Evolutionary conservation across 2,113 vertebrate species (phyloP).

Genomic region (Brienomyrus longianalis): DNA sequence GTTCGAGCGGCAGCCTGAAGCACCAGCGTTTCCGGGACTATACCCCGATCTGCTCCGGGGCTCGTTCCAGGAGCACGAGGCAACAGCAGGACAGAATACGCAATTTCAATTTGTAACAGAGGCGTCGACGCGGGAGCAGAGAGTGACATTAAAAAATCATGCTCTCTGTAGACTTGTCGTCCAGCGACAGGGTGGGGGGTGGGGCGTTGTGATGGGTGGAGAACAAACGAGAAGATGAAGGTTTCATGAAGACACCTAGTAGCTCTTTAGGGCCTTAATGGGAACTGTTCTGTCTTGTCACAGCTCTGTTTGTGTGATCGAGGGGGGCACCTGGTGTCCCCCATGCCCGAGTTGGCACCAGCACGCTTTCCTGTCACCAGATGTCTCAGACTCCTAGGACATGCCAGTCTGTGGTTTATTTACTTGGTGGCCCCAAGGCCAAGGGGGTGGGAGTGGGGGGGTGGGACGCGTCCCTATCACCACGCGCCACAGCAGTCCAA

Average conservation of each 20-base stretch:
- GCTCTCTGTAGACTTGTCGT: slow-evolving; percentile 7
- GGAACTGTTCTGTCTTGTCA: slow-evolving; percentile 44
- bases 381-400: slow-evolving; percentile 27
- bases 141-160: slow-evolving; percentile 66
- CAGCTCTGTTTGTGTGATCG: slow-evolving; percentile 33
- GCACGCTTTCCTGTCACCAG: slow-evolving; percentile 39
- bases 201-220: background rate
- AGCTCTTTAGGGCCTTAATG: slow-evolving; percentile 62
- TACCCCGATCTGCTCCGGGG: background rate
- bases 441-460: no score
- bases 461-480: background rate
- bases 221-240: background rate
- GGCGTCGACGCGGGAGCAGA: slow-evolving; percentile 46
- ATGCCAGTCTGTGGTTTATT: slow-evolving; percentile 47
- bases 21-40: slow-evolving; percentile 16
- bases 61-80: slow-evolving; percentile 42
- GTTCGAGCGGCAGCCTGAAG: background rate
- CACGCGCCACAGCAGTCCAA: background rate
- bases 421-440: slow-evolving; percentile 13
- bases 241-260: background rate
- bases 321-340: slow-evolving; percentile 42
- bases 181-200: background rate
- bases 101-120: slow-evolving; percentile 54
- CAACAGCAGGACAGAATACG: slow-evolving; percentile 62
- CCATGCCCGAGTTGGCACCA: slow-evolving; percentile 49